Percentiles rank a stretch among this genome's conserved stretches.
Evolutionary conservation across 2,797 vertebrate genomes (phyloP).

Genomic region (Distichodus sexfasciatus): DNA sequence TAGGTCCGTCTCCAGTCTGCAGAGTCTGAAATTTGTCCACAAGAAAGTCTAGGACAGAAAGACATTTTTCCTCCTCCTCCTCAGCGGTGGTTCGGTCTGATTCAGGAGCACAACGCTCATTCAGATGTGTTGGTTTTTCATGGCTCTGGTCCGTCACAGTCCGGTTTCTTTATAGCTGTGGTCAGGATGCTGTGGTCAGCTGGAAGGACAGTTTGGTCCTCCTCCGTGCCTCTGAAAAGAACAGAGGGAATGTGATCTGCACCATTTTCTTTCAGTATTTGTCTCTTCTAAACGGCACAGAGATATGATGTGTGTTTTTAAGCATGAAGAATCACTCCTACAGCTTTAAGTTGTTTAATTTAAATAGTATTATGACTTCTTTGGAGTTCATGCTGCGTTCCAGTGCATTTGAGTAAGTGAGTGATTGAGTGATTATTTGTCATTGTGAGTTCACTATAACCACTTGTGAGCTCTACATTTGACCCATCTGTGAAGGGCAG

Average conservation of each 20-base stretch:
- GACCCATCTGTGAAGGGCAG: no score
- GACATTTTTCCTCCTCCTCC: no score
- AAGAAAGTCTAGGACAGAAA: no score
- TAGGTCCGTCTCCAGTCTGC: no score
- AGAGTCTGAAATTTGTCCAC: no score
- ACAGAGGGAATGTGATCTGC: neutral
- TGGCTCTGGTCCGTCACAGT: slow-evolving; percentile 18
- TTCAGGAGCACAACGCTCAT: slow-evolving; percentile 34
- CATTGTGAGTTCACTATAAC: no score
- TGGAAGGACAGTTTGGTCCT: slow-evolving; percentile 48
- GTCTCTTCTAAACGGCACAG: neutral
- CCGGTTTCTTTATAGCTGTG: slow-evolving; percentile 63
- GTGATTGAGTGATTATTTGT: no score
- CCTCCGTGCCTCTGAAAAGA: slow-evolving; percentile 50
- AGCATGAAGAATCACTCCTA: no score
- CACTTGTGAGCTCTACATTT: no score
- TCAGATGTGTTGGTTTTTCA: neutral
- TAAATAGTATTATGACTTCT: neutral
- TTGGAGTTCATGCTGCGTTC: no score
- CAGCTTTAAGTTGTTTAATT: no score
- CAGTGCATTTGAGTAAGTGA: no score
- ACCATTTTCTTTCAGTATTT: neutral
- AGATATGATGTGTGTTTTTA: neutral
- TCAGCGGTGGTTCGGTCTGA: slow-evolving; percentile 27
- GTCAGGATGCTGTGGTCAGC: slow-evolving; percentile 64